phyloP scores from a whole-genome alignment of 2,888 invertebrate species.

The Epistrophella euchroma region DNA sequence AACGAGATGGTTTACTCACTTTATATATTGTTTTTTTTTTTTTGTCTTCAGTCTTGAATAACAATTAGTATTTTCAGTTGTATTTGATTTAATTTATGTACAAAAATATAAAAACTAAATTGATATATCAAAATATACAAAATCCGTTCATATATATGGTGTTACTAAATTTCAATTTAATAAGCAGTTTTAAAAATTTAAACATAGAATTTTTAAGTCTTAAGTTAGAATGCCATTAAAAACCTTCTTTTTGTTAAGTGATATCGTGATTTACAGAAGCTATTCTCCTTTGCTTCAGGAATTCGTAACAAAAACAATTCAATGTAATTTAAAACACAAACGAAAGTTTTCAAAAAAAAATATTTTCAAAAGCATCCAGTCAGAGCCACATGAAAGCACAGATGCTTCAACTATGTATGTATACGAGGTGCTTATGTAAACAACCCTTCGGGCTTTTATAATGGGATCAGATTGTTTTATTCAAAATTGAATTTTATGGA shows the following conservation, averaged over 20 bases:
- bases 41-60: too few relatives aligned
- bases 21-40: too few relatives aligned
- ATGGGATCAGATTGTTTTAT: slow-evolving; percentile 6
- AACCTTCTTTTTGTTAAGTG: background rate
- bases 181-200: too few relatives aligned
- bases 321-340: background rate
- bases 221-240: background rate
- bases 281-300: background rate
- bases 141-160: too few relatives aligned
- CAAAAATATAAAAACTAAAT: too few relatives aligned
- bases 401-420: background rate
- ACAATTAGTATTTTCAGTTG: too few relatives aligned
- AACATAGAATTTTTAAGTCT: too few relatives aligned
- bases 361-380: background rate
- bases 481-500: background rate
- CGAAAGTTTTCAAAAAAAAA: background rate
- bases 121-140: too few relatives aligned
- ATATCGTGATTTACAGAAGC: background rate
- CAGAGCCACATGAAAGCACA: background rate
- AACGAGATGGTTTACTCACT: too few relatives aligned
- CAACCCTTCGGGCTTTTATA: background rate
- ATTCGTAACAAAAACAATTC: background rate
- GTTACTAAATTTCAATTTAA: too few relatives aligned
- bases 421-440: slow-evolving; percentile 3
- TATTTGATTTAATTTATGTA: too few relatives aligned